Conservation (phyloP, 1,140 invertebrate genomes). For the Scaptodrosophila lebanonensis region DNA sequence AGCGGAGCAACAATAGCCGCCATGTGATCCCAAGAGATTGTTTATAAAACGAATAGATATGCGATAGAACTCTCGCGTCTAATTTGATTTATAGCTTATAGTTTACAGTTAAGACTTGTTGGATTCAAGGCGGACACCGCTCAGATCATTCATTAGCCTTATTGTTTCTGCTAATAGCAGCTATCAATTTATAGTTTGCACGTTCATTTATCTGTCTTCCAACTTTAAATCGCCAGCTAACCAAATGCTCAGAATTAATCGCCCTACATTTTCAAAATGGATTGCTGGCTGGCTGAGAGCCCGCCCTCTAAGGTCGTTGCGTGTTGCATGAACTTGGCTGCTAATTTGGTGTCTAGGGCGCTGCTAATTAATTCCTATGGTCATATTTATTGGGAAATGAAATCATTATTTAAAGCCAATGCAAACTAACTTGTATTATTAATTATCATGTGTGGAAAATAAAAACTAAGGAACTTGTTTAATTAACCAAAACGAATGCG, state of each 20-base stretch:
- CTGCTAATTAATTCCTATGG: constrained; percentile 14
- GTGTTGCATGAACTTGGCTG: constrained; percentile 9
- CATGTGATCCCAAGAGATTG: constrained; percentile 40
- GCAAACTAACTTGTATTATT: no score
- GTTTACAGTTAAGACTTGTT: constrained; percentile 15
- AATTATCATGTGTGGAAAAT: no score
- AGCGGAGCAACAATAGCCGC: no score
- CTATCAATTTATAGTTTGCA: no score
- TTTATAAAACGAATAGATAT: no score
- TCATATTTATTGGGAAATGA: no score
- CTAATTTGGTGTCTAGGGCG: not conserved
- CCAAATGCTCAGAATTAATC: constrained; percentile 53
- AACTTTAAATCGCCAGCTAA: no score
- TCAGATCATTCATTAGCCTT: constrained; percentile 30
- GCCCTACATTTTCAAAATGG: no score
- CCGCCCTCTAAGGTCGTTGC: constrained; percentile 20
- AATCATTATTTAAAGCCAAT: no score
- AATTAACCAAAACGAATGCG: no score
- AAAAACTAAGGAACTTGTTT: no score
- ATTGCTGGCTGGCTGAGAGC: constrained; percentile 30
- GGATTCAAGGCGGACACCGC: constrained; percentile 56
- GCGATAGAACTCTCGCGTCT: constrained; percentile 1
- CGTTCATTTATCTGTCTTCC: no score
- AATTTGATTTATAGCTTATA: constrained; percentile 43
- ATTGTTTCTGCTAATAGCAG: constrained; percentile 44